Conservation (phyloP, 2,113 vertebrate genomes). For the Serinus canaria region DNA sequence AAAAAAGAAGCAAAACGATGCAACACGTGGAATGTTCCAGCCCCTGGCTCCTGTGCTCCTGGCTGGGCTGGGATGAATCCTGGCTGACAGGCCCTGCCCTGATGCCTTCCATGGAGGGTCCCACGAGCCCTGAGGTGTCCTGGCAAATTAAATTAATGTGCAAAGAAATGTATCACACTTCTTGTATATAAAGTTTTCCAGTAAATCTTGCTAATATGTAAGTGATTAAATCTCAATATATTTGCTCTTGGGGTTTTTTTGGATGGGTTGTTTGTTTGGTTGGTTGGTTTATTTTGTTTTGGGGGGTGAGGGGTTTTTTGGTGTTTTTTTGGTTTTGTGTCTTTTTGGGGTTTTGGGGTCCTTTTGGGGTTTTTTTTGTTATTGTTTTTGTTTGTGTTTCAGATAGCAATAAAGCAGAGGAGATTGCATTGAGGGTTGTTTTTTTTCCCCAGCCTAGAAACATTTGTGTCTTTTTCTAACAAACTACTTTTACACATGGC, state of each 20-base stretch:
- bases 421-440: accelerated
- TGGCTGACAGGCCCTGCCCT: background rate
- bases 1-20: background rate
- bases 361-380: background rate
- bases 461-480: background rate
- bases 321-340: background rate
- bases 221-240: background rate
- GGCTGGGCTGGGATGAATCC: background rate
- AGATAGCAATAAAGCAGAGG: background rate
- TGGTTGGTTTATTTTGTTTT: too few relatives aligned
- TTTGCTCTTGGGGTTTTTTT: background rate
- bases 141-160: background rate
- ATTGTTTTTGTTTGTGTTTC: background rate
- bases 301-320: too few relatives aligned
- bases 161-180: background rate
- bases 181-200: background rate
- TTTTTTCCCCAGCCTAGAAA: background rate
- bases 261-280: too few relatives aligned
- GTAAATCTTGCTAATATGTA: background rate
- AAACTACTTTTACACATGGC: background rate
- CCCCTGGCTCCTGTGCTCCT: background rate
- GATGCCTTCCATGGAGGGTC: too few relatives aligned
- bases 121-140: background rate
- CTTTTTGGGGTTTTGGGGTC: too few relatives aligned
- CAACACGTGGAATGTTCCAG: background rate